Percentiles rank a stretch among this genome's conserved stretches.
Evolutionary conservation across 2,888 invertebrate genomes (phyloP).

Genomic region (Helobdella robusta): DNA sequence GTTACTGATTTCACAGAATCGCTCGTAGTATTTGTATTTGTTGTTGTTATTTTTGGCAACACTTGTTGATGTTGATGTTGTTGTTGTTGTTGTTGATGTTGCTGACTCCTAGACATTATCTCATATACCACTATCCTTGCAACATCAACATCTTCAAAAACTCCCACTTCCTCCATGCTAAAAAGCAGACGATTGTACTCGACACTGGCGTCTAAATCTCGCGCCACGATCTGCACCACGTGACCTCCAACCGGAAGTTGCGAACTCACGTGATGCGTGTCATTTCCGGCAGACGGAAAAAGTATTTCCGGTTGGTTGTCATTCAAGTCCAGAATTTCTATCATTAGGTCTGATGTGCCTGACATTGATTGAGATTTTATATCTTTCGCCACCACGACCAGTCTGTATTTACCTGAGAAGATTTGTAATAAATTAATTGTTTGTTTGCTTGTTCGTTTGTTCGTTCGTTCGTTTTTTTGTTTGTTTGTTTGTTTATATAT

Average conservation of each 20-base stretch:
- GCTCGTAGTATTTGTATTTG: too few relatives aligned
- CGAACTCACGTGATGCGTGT: conserved; percentile 26
- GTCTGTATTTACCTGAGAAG: conserved; percentile 24
- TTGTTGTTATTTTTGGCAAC: too few relatives aligned
- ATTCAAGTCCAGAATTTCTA: conserved; percentile 31
- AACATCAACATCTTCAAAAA: too few relatives aligned
- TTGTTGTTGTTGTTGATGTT: too few relatives aligned
- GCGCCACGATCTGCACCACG: conserved; percentile 25
- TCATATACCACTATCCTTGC: too few relatives aligned
- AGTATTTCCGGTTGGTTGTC: conserved; percentile 32
- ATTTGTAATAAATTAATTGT: too few relatives aligned
- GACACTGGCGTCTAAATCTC: conserved; percentile 25
- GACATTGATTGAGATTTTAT: conserved; percentile 20
- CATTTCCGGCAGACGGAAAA: conserved; percentile 28
- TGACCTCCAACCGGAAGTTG: conserved; percentile 21
- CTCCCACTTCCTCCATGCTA: neutral
- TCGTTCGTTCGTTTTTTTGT: too few relatives aligned
- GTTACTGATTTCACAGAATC: too few relatives aligned
- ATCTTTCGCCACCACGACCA: conserved; percentile 30
- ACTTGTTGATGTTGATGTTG: too few relatives aligned
- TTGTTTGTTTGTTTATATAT: too few relatives aligned
- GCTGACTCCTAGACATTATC: too few relatives aligned
- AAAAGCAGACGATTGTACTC: conserved; percentile 2
- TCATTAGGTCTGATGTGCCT: conserved; percentile 26
- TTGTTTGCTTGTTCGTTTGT: too few relatives aligned